Conservation (phyloP, 2,113 vertebrate genomes). For the Proterorhinus semilunaris region DNA sequence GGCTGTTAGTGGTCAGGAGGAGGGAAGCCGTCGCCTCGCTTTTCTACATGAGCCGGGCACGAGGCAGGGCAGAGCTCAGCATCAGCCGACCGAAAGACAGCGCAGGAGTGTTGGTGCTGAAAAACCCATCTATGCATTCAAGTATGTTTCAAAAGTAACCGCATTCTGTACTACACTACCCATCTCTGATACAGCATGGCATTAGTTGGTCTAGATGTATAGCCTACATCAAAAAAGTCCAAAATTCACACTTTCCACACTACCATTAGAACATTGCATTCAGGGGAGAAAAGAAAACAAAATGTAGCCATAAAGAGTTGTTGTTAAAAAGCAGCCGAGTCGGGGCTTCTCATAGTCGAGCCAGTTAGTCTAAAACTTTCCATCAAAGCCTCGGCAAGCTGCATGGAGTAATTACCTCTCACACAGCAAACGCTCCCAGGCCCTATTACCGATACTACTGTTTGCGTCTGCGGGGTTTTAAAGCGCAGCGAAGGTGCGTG, state of each 20-base stretch:
- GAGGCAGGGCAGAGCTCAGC: constrained; percentile 51
- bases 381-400: constrained; percentile 62
- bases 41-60: constrained; percentile 57
- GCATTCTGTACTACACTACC: too few relatives aligned
- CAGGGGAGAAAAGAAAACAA: constrained; percentile 47
- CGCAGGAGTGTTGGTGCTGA: not conserved
- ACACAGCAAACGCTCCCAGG: constrained; percentile 62
- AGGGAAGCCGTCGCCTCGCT: constrained; percentile 59
- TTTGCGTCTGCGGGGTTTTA: constrained; percentile 6
- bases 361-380: constrained; percentile 68
- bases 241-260: constrained; percentile 31
- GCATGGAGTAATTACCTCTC: constrained; percentile 66
- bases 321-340: constrained; percentile 53
- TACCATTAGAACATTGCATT: constrained; percentile 35
- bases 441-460: constrained; percentile 64
- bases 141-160: too few relatives aligned
- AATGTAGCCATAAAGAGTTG: constrained; percentile 49
- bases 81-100: constrained; percentile 24
- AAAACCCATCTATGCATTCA: too few relatives aligned
- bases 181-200: too few relatives aligned
- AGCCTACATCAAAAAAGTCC: constrained; percentile 12
- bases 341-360: constrained; percentile 50
- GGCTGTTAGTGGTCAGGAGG: constrained; percentile 67
- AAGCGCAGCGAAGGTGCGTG: constrained; percentile 24
- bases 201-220: too few relatives aligned